Base-by-base conservation (phyloP, 2,888 invertebrate genomes). In the Drosophila borealis region DNA sequence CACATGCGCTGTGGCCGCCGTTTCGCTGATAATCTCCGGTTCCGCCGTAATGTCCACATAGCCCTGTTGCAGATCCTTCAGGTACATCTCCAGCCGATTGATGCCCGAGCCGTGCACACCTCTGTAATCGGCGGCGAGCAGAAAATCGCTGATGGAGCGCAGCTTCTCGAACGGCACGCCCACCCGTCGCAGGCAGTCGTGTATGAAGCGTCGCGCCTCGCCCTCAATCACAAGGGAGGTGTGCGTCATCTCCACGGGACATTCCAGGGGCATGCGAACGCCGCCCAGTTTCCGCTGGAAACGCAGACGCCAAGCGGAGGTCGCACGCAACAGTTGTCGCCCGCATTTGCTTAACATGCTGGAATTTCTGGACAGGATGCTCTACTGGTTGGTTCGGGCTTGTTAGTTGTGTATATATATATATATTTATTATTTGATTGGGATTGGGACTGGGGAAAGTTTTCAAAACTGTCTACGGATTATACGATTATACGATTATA, bases 131-230 rank as follows among this genome's bases (percentile, higher is more conserved):
- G 81, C 81, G 0, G 84, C 73, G 49, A 81, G 44, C 45, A 81
- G 17, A 3, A 75, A 46, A 13, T 81, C 81, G 19, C 76, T 70
- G 3, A 81, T 70, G 45, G 66, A 59, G 0, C 66, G 71, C 41
- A 65, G 49, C 29, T 84, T 81, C 10, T 41, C 17, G 4, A 37
- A 3, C 0, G 85, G 64, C 42, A 81, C 79, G 5, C 74, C 73
- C 42, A 81, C 67, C 1, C 76, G 65, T 2, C 54, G 39, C 25
- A 81, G 51, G 25, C 81, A 81, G 11, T 84, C 81, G 48, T 74
- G 57, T 4, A 81, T 69, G 41, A 81, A 84, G 17, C 81, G 85
- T 39, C 81, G 85, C 19, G 50, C 70, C 54, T 81, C 85, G n/a
- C 49, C 50, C 44, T 75, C 67, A 10, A 68, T 34, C 1, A 84